A percentile compares a stretch with the other conserved stretches of the same genome.
Conservation (phyloP, 1,140 invertebrate genomes). For the Dendrolimus punctatus region DNA sequence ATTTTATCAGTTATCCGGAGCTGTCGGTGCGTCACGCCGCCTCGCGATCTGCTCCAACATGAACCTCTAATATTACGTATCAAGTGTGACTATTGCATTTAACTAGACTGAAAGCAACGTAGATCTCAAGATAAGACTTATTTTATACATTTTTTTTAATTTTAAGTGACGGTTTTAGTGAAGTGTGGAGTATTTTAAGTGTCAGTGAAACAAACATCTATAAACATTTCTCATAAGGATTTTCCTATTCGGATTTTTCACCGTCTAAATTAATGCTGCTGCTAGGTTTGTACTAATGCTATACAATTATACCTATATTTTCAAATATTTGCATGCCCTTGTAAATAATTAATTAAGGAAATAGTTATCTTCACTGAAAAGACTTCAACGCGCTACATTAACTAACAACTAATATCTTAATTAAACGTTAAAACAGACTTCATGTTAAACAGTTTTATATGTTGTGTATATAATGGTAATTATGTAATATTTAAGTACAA, state of each 20-base stretch:
- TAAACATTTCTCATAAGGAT: conserved; percentile 34
- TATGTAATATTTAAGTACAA: no score
- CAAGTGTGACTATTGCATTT: conserved; percentile 30
- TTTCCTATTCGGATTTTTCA: conserved; percentile 51
- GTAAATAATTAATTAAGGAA: no score
- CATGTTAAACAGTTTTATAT: no score
- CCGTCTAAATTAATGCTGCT: not conserved
- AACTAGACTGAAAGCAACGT: conserved; percentile 62
- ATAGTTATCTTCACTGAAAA: conserved; percentile 28
- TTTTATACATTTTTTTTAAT: conserved; percentile 46
- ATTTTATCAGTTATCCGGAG: conserved; percentile 65
- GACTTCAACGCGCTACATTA: conserved; percentile 57
- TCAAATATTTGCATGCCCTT: no score
- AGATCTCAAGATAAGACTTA: conserved; percentile 69
- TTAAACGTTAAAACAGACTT: conserved; percentile 3
- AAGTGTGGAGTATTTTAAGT: conserved; percentile 55
- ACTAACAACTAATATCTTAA: conserved; percentile 12
- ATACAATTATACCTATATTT: no score
- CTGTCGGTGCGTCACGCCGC: conserved; percentile 52
- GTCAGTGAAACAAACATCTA: conserved; percentile 40
- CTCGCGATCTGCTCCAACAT: conserved; percentile 38
- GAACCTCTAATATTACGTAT: conserved; percentile 34
- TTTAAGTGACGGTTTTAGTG: conserved; percentile 60
- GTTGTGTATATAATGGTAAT: no score
- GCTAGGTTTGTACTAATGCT: no score